These are phyloP conservation scores for Pyxicephalus adspersus DNA, from an alignment of 2,113 vertebrate genomes.

Conservation along the genomic window DNA sequence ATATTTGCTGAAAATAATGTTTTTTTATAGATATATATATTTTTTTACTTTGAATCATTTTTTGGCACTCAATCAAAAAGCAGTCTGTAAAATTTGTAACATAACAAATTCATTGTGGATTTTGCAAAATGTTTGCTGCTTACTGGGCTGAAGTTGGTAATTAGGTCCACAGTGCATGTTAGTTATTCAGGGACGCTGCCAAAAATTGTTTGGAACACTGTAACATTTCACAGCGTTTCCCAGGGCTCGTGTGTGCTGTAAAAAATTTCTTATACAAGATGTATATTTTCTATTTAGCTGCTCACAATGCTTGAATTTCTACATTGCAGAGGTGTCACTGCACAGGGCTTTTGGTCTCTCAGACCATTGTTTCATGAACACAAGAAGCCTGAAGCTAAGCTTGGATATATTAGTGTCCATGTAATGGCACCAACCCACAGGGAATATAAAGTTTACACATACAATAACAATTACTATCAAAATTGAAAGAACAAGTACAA, in stretches of 20 bases:
- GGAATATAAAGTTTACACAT: slow-evolving; percentile 55
- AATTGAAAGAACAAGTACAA: slow-evolving; percentile 56
- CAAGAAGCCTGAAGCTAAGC: slow-evolving; percentile 39
- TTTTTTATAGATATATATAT: no score
- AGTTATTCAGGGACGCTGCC: background rate
- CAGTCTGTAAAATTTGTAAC: background rate
- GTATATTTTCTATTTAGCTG: slow-evolving; percentile 4
- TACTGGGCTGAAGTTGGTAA: background rate
- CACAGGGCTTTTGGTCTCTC: slow-evolving; percentile 35
- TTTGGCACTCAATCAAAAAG: background rate
- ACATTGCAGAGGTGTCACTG: slow-evolving; percentile 4
- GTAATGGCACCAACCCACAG: slow-evolving; percentile 45
- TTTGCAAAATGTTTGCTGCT: background rate
- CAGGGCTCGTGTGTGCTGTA: background rate
- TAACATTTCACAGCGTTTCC: slow-evolving; percentile 5
- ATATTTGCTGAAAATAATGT: no score
- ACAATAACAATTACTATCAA: slow-evolving; percentile 55
- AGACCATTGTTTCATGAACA: slow-evolving; percentile 42
- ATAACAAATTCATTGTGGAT: background rate
- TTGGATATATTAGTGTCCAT: slow-evolving; percentile 49
- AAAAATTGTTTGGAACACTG: slow-evolving; percentile 7
- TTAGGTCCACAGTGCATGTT: slow-evolving; percentile 28
- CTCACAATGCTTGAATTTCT: slow-evolving; percentile 12
- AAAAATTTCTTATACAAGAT: background rate
- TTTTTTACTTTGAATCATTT: background rate